Evolutionary conservation across 1,140 invertebrate genomes (phyloP).

Genomic region (Oryctes rhinoceros): DNA sequence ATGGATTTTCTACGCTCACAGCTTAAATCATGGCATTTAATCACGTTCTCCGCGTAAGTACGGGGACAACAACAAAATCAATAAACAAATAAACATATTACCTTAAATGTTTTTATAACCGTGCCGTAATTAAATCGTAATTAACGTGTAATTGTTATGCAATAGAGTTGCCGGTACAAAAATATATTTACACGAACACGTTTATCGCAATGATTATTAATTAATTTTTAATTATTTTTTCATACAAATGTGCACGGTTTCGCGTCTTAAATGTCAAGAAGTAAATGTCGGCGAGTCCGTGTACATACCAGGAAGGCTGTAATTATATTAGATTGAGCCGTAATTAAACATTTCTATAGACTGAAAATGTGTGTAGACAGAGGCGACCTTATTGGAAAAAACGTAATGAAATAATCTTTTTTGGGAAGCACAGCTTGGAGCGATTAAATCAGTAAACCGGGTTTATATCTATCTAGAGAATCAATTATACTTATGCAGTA

Average conservation of each 20-base stretch:
- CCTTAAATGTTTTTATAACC: conserved; percentile 13
- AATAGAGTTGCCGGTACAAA: neutral
- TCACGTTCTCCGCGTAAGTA: neutral
- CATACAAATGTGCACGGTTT: neutral
- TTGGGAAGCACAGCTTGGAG: no score
- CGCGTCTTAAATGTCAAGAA: conserved; percentile 17
- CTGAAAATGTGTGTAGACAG: neutral
- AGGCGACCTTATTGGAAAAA: neutral
- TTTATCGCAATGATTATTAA: conserved; percentile 14
- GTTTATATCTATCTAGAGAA: neutral
- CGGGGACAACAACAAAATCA: neutral
- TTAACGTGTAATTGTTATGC: conserved; percentile 23
- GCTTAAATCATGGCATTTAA: conserved; percentile 1
- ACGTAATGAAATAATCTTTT: neutral
- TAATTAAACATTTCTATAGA: neutral
- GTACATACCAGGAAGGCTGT: neutral
- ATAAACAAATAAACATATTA: conserved; percentile 26
- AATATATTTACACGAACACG: conserved; percentile 26
- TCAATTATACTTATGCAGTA: neutral
- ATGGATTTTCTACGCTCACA: neutral
- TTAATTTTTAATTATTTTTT: conserved; percentile 29
- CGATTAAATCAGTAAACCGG: neutral
- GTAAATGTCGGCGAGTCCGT: neutral
- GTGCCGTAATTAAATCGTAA: neutral
- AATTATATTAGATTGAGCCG: neutral